Percentiles rank a stretch among this genome's conserved stretches.
Evolutionary conservation across 2,888 invertebrate species (phyloP).

Genomic region (Caenorhabditis doughertyi): DNA sequence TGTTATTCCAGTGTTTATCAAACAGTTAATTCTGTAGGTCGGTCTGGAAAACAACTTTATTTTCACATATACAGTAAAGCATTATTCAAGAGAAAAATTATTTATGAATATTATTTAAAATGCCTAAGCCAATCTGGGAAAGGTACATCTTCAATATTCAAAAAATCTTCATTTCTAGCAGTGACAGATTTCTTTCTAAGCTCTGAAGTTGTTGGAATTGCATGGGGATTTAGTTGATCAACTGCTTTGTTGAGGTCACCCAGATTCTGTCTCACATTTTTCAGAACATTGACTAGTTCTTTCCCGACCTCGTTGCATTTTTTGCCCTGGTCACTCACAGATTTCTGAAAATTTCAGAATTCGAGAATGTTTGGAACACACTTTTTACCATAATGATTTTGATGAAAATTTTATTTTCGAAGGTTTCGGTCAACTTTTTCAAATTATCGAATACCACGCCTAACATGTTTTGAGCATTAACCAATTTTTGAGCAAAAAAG

Average conservation of each 20-base stretch:
- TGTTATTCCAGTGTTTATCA: too few species aligned
- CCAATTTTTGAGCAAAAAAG: neutral
- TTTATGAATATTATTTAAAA: conserved; percentile 1
- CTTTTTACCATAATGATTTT: conserved; percentile 15
- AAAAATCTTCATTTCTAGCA: neutral
- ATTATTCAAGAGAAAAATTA: too few species aligned
- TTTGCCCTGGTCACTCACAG: neutral
- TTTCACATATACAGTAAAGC: too few species aligned
- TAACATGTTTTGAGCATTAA: conserved; percentile 10
- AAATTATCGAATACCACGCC: neutral
- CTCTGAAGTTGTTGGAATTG: conserved; percentile 5
- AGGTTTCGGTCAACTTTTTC: neutral
- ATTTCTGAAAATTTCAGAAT: conserved; percentile 1
- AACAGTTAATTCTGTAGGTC: too few species aligned
- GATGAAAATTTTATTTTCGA: conserved; percentile 7
- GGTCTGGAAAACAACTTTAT: too few species aligned
- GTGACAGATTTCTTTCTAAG: neutral
- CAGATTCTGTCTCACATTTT: neutral
- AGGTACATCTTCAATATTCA: neutral
- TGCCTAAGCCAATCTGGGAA: neutral
- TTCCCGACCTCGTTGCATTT: neutral
- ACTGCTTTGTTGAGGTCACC: neutral
- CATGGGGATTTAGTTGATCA: neutral
- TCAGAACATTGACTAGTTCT: neutral
- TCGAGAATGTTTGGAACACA: neutral